Percentiles rank a stretch among this genome's conserved stretches.
phyloP scores from a whole-genome alignment of 64 coral and sea anemone species.

The Hydrozoanthus tunicans region DNA sequence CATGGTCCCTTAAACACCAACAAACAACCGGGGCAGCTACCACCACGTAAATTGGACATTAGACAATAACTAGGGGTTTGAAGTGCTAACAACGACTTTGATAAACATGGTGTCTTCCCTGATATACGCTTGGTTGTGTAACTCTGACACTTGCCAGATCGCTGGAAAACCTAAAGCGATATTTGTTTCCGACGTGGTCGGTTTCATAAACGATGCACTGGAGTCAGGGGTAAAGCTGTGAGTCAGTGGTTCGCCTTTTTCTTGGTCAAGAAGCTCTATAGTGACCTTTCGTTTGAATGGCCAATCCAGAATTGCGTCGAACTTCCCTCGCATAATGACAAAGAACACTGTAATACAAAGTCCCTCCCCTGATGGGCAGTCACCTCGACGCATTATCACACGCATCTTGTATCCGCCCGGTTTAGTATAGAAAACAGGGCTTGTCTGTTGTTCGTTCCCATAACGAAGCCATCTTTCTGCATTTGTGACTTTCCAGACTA shows the following conservation, averaged over 20 bases:
- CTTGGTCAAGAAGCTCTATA: not conserved
- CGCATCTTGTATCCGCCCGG: not conserved
- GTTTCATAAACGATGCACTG: not conserved
- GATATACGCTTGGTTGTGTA: slow-evolving; percentile 12
- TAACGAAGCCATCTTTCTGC: not conserved
- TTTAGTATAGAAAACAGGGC: slow-evolving; percentile 20
- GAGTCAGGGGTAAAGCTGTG: not conserved
- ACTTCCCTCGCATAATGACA: slow-evolving; percentile 16
- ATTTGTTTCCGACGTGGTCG: not conserved
- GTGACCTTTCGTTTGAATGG: slow-evolving; percentile 16
- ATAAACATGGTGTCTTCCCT: slow-evolving; percentile 41
- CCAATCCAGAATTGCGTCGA: not conserved
- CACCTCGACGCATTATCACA: not conserved
- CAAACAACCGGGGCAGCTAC: no score
- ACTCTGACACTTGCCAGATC: not conserved
- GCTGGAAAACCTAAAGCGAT: not conserved
- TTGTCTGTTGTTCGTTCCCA: not conserved
- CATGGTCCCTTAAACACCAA: no score
- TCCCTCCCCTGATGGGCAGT: not conserved
- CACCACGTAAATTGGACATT: no score
- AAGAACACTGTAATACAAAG: not conserved
- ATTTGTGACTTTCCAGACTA: not conserved
- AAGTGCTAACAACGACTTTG: slow-evolving; percentile 5
- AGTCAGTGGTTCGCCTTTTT: not conserved
- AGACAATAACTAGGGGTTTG: not conserved